Percentiles rank a stretch among this genome's conserved stretches.
Evolutionary conservation across 30 jellyfish, hydroid and myxozoan genomes (phyloP).

Genomic region (Chironex yamaguchii): DNA sequence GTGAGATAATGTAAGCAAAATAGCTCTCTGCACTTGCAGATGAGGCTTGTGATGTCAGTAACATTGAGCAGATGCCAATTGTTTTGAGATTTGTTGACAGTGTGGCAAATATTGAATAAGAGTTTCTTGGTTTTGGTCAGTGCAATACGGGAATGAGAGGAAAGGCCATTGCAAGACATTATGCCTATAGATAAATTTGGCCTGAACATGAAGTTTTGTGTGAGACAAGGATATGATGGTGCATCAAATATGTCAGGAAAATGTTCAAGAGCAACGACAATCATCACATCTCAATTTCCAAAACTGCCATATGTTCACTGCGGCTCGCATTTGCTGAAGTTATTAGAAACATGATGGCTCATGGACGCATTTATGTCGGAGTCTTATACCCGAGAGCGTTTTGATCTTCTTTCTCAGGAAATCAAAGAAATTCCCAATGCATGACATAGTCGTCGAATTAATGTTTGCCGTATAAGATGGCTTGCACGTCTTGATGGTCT

Average conservation of each 20-base stretch:
- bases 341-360: conserved; percentile 74
- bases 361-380: no score
- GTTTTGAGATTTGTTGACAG: conserved; percentile 52
- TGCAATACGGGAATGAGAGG: conserved; percentile 75
- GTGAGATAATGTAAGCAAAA: not conserved
- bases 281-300: conserved; percentile 3
- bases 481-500: conserved; percentile 68
- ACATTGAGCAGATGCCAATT: conserved; percentile 39
- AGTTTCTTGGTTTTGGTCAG: conserved; percentile 69
- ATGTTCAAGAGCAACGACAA: conserved; percentile 52
- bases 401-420: no score
- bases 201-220: conserved; percentile 34
- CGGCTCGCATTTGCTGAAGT: conserved; percentile 57
- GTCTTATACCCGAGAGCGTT: no score
- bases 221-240: conserved; percentile 83
- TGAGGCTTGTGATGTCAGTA: conserved; percentile 18
- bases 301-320: conserved; percentile 70
- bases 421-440: no score
- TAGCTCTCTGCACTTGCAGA: conserved; percentile 24
- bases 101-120: conserved; percentile 62
- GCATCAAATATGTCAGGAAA: conserved; percentile 80
- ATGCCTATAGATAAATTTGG: conserved; percentile 19
- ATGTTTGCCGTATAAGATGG: conserved; percentile 83
- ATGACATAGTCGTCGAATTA: conserved; percentile 13
- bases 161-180: conserved; percentile 44